Percentiles rank a stretch among this genome's conserved stretches.
These are phyloP conservation scores for Balaenoptera acutorostrata DNA, from an alignment of 2,113 vertebrate genomes.

Conservation along the genomic window DNA sequence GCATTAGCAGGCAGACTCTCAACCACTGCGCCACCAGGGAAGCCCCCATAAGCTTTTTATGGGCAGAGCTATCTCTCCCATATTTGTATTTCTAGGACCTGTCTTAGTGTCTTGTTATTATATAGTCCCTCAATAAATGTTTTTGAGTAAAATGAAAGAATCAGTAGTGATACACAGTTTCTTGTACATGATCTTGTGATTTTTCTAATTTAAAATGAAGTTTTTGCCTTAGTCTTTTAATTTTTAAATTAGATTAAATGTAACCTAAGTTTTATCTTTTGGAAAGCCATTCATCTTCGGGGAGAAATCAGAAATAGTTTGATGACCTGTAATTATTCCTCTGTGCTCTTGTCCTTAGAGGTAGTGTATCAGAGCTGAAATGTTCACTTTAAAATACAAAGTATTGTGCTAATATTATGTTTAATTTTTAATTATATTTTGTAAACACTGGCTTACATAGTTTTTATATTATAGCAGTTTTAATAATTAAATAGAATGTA, in stretches of 20 bases:
- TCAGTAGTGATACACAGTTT: not conserved
- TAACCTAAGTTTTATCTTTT: not conserved
- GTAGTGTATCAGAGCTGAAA: not conserved
- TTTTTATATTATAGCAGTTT: not conserved
- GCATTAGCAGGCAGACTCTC: no score
- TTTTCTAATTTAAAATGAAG: not conserved
- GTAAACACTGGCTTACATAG: not conserved
- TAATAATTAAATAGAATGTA: not conserved
- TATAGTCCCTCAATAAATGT: not conserved
- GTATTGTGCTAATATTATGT: not conserved
- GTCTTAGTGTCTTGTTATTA: not conserved
- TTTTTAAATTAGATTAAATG: not conserved
- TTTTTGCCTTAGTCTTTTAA: not conserved
- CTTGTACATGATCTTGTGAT: not conserved
- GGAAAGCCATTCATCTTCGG: not conserved
- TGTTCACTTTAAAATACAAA: not conserved
- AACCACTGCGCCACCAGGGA: no score
- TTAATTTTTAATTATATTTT: constrained; percentile 26
- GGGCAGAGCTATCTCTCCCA: not conserved
- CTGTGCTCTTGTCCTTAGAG: not conserved
- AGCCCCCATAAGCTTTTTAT: not conserved
- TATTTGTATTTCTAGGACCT: not conserved
- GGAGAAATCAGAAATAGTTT: not conserved
- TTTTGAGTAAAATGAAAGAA: not conserved
- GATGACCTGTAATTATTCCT: not conserved